These are phyloP conservation scores for Lydus trimaculatus DNA, from an alignment of 2,888 invertebrate genomes.

Conservation along the genomic window DNA sequence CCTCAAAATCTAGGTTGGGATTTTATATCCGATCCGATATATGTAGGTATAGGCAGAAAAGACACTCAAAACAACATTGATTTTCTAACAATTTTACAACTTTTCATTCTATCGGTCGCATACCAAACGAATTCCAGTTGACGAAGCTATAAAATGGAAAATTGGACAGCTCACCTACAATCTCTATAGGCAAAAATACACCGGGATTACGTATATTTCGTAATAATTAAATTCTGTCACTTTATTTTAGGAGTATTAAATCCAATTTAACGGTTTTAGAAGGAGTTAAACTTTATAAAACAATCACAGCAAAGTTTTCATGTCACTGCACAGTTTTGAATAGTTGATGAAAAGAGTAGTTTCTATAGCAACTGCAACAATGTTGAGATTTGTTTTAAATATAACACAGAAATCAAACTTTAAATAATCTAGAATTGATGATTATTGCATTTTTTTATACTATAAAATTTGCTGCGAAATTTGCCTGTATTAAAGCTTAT, in stretches of 20 bases:
- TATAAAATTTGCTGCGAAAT: not conserved
- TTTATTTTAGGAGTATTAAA: not conserved
- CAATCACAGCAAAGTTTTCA: not conserved
- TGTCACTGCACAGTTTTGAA: not conserved
- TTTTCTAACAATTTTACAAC: conserved; percentile 14
- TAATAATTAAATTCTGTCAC: not conserved
- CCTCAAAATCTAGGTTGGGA: conserved; percentile 28
- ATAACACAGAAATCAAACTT: not conserved
- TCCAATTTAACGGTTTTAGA: not conserved
- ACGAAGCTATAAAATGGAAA: not conserved
- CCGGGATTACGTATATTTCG: too few relatives aligned
- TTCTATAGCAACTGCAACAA: not conserved
- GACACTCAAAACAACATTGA: conserved; percentile 10
- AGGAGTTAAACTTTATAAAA: too few relatives aligned
- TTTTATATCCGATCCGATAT: conserved; percentile 31
- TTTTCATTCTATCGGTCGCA: not conserved
- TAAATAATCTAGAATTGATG: not conserved
- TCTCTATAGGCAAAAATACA: too few relatives aligned
- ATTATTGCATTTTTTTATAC: not conserved
- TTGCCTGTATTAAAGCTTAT: not conserved
- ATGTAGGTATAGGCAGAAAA: not conserved
- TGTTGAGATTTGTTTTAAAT: not conserved
- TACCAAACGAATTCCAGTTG: not conserved
- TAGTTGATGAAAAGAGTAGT: not conserved
- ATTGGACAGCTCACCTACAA: not conserved